These are phyloP conservation scores for Alitta virens DNA, from an alignment of 2,888 invertebrate species.

Conservation along the genomic window DNA sequence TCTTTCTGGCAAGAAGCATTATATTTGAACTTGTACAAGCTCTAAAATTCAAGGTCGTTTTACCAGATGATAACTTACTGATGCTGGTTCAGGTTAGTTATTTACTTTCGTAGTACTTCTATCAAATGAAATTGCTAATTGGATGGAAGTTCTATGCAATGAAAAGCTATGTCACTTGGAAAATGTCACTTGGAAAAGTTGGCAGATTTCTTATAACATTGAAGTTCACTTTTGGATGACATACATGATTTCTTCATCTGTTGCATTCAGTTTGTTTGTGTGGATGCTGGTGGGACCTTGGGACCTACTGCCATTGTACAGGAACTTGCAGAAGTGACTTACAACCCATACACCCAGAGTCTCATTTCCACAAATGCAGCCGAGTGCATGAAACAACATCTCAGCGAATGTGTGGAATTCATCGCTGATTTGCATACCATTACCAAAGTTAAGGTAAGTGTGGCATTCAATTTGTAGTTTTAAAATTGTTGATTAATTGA, in stretches of 20 bases:
- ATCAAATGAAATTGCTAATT: no score
- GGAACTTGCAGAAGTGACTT: constrained; percentile 44
- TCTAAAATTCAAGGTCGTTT: constrained; percentile 87
- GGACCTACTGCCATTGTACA: constrained; percentile 51
- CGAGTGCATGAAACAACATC: constrained; percentile 89
- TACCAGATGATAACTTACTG: constrained; percentile 92
- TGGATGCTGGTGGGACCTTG: constrained; percentile 86
- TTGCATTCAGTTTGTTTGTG: constrained; percentile 57
- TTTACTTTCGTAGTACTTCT: no score
- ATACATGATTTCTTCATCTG: no score
- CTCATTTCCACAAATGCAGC: constrained; percentile 75
- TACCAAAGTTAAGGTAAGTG: constrained; percentile 78
- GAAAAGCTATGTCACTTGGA: no score
- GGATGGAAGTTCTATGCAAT: no score
- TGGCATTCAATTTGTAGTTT: no score
- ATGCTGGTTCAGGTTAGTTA: constrained; percentile 74
- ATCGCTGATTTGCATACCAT: constrained; percentile 94
- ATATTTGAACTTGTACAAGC: constrained; percentile 94
- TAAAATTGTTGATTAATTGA: no score
- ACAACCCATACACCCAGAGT: constrained; percentile 49
- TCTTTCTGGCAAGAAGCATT: constrained; percentile 84
- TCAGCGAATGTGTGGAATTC: constrained; percentile 90
- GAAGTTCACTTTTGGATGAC: no score
- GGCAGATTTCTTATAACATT: no score
- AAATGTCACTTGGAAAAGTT: no score